phyloP scores from a whole-genome alignment of 2,113 vertebrate genomes.

The Stegastes partitus region DNA sequence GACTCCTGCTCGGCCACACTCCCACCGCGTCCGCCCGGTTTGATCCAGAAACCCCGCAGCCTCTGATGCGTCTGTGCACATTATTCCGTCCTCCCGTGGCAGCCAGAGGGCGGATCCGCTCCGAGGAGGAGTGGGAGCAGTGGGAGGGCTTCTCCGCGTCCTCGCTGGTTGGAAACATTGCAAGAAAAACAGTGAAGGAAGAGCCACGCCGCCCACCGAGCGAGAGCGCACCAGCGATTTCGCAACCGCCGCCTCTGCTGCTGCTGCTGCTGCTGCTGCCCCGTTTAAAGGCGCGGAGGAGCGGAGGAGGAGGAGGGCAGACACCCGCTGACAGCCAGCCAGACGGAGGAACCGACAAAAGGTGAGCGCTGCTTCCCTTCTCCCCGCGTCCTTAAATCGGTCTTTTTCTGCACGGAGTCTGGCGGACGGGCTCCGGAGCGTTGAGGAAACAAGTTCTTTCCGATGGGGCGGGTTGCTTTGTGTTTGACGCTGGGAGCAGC shows the following conservation, averaged over 20 bases:
- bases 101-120: slow-evolving; percentile 44
- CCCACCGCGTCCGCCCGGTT: slow-evolving; percentile 5
- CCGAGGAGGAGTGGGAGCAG: slow-evolving; percentile 9
- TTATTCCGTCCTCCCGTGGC: not conserved
- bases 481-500: slow-evolving; percentile 24
- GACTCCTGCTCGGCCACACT: slow-evolving; percentile 13
- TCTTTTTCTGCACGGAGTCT: not conserved
- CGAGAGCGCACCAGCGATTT: slow-evolving; percentile 48
- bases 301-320: slow-evolving; percentile 16
- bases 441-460: slow-evolving; percentile 51
- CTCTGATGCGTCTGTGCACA: not conserved
- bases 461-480: slow-evolving; percentile 1
- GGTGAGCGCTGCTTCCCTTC: slow-evolving; percentile 29
- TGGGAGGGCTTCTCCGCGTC: slow-evolving; percentile 50
- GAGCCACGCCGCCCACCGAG: slow-evolving; percentile 58
- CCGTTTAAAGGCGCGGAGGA: slow-evolving; percentile 33
- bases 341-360: slow-evolving; percentile 16
- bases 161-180: slow-evolving; percentile 19
- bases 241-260: slow-evolving; percentile 3
- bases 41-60: not conserved
- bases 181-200: slow-evolving; percentile 36
- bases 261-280: not conserved
- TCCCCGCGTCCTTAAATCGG: not conserved
- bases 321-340: not conserved
- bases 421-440: no score